Evolutionary conservation across 2,888 invertebrate genomes (phyloP), one percentile per base, ranked within the genome.

Genomic region (Rutpela maculata): DNA sequence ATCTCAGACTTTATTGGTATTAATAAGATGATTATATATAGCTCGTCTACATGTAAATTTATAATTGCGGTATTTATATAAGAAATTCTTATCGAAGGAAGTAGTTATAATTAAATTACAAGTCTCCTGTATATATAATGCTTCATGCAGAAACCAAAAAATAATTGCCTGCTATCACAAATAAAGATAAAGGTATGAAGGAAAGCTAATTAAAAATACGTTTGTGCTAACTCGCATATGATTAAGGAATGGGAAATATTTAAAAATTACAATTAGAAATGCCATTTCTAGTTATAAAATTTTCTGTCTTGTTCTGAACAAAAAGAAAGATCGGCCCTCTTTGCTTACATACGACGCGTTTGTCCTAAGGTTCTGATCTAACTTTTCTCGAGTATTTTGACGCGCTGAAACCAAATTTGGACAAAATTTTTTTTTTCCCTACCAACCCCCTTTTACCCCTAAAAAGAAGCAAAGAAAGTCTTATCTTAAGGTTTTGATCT

Each of bases 21-120:
- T 65, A 73, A 79, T 79, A 66, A 38, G 72, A 77, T 68, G 75
- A 77, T 79, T 77, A 68, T 72, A 75, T 77, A 68, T 72, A 75
- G 56, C 72, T 59, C 72, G 71, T 79, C 76, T 67, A 59, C 62
- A 69, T 65, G 63, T 72, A 75, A 79, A 73, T 76, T 70, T 66
- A 79, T 77, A 79, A 79, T 75, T 76, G 70, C 66, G 60, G 63
- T 73, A 67, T 78, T 78, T 68, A 50, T 63, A 74, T 66, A 72
- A 65, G 65, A 67, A 73, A 74, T 63, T 76, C 74, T 76, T 55
- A 56, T 66, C 73, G 26, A 22, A 68, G 74, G 72, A 78, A 74
- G 74, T 63, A 67, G 55, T 62, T 68, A 69, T 74, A 76, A 78
- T 78, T 71, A 66, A 74, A 73, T 78, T 78, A 78, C 19, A 19